phyloP scores from a whole-genome alignment of 2,888 invertebrate genomes.

The Lampropteryx suffumata region DNA sequence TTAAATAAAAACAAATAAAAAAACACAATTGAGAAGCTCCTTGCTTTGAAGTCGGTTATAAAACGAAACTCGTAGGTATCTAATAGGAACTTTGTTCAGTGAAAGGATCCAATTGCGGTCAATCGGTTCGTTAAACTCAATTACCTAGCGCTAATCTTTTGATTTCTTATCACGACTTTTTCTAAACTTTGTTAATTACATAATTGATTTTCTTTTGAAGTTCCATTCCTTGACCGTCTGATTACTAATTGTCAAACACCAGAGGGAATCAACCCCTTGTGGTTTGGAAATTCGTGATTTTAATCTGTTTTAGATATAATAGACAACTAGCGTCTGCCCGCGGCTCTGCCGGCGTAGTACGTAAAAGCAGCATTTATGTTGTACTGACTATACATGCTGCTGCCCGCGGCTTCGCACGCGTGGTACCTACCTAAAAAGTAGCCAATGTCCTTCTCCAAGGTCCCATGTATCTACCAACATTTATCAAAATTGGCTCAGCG shows the following conservation, averaged over 20 bases:
- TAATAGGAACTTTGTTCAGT: slow-evolving; percentile 5
- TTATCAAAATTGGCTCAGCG: too few relatives aligned
- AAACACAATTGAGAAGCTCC: too few relatives aligned
- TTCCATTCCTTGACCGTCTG: slow-evolving; percentile 16
- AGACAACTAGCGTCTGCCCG: too few relatives aligned
- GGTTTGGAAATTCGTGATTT: neutral
- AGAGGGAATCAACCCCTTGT: neutral
- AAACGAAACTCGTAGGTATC: neutral
- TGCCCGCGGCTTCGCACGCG: too few relatives aligned
- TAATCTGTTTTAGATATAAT: neutral
- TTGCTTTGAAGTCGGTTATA: too few relatives aligned
- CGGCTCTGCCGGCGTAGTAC: too few relatives aligned
- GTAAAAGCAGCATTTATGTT: too few relatives aligned
- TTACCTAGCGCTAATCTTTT: slow-evolving; percentile 36
- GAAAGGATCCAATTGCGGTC: slow-evolving; percentile 22
- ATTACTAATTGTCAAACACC: slow-evolving; percentile 11
- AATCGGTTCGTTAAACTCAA: slow-evolving; percentile 37
- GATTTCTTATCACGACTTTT: slow-evolving; percentile 35
- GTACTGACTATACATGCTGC: too few relatives aligned
- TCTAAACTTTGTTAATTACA: slow-evolving; percentile 31
- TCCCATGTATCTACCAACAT: too few relatives aligned
- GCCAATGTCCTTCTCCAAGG: too few relatives aligned
- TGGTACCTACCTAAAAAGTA: too few relatives aligned
- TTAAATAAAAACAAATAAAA: too few relatives aligned
- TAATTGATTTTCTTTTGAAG: slow-evolving; percentile 36